Conservation (phyloP, 2,797 vertebrate genomes). For the Mus caroli region DNA sequence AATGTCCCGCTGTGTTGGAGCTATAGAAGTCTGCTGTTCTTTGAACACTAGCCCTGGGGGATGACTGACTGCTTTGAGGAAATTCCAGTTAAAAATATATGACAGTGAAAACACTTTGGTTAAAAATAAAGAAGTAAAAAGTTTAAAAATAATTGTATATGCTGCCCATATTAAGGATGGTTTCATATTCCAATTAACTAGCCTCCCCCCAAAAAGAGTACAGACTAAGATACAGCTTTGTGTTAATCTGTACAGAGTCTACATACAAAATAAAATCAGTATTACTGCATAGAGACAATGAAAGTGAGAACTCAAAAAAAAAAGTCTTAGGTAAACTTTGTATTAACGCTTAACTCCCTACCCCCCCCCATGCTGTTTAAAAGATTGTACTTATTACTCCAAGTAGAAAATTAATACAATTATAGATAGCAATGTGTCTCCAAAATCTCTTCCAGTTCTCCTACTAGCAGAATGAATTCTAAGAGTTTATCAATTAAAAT, state of each 20-base stretch:
- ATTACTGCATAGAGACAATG: neutral
- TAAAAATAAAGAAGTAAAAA: constrained; percentile 64
- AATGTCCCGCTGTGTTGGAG: constrained; percentile 12
- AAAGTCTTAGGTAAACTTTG: neutral
- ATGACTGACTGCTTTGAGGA: constrained; percentile 40
- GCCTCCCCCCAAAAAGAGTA: neutral
- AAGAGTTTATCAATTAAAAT: constrained; percentile 12
- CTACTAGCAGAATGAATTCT: neutral
- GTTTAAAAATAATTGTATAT: constrained; percentile 36
- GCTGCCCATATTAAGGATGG: neutral
- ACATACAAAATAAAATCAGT: neutral
- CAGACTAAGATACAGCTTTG: neutral
- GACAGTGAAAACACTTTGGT: neutral
- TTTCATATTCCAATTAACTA: neutral
- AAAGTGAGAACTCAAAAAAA: constrained; percentile 1
- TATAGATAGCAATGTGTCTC: neutral
- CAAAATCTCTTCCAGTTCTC: constrained; percentile 43
- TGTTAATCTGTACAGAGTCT: neutral
- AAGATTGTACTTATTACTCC: neutral
- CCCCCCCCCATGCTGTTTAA: neutral
- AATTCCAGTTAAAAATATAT: constrained; percentile 67
- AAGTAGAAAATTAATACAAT: constrained; percentile 54
- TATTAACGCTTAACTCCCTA: neutral
- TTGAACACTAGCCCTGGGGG: constrained; percentile 59
- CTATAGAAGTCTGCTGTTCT: constrained; percentile 63